phyloP scores from a whole-genome alignment of 2,888 invertebrate species.

The Chaitophorus viminalis region DNA sequence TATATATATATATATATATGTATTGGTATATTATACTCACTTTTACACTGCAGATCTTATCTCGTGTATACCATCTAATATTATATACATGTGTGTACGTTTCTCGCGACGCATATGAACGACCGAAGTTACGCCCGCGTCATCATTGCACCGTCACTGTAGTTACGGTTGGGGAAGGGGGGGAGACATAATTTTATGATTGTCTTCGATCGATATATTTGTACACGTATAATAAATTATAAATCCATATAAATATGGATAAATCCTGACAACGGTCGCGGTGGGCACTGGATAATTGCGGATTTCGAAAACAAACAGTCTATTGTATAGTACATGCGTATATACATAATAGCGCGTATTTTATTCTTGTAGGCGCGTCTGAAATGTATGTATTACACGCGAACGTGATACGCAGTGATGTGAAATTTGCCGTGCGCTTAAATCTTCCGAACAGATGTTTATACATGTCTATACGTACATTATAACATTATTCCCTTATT shows the following conservation, averaged over 20 bases:
- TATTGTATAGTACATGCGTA: no score
- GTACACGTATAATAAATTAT: no score
- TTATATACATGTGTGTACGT: background rate
- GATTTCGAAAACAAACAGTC: background rate
- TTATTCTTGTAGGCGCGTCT: no score
- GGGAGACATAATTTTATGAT: background rate
- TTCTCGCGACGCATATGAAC: background rate
- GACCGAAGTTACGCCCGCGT: background rate
- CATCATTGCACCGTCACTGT: background rate
- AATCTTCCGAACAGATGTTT: no score
- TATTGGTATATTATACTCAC: background rate
- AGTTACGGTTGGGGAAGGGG: background rate
- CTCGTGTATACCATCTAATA: background rate
- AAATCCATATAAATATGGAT: background rate
- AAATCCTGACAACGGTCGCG: background rate
- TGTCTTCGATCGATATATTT: background rate
- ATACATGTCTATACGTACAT: no score
- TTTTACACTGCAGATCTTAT: constrained; percentile 16
- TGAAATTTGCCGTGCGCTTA: no score
- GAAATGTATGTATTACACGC: no score
- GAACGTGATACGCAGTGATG: no score
- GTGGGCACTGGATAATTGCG: background rate
- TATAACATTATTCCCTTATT: no score
- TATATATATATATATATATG: no score
- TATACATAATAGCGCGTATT: no score